These are phyloP conservation scores for Catocala fraxini DNA, from an alignment of 2,888 invertebrate genomes.

Conservation along the genomic window DNA sequence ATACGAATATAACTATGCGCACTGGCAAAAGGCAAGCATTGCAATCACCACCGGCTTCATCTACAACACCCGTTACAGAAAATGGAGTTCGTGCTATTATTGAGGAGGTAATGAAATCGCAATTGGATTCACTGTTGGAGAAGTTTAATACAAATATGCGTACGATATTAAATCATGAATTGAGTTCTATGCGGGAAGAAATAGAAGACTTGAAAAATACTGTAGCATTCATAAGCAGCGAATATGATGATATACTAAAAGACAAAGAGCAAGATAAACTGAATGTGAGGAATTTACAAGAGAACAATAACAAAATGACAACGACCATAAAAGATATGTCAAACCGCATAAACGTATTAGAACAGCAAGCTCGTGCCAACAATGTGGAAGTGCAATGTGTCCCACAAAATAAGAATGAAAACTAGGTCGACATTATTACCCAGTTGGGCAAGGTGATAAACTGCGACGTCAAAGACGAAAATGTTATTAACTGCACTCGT, in stretches of 20 bases:
- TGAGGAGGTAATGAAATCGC: not conserved
- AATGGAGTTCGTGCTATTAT: not conserved
- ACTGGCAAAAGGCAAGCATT: conserved; percentile 5
- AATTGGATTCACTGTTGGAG: not conserved
- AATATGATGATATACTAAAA: conserved; percentile 6
- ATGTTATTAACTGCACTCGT: conserved; percentile 4
- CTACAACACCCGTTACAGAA: not conserved
- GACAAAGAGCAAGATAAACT: not conserved
- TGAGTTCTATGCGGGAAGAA: not conserved
- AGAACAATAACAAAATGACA: not conserved
- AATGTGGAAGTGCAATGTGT: too few species aligned
- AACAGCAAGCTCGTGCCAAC: conserved; percentile 1
- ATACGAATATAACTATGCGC: conserved; percentile 5
- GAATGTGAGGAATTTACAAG: not conserved
- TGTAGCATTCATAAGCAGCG: not conserved
- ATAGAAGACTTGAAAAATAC: not conserved
- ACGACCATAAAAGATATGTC: conserved; percentile 3
- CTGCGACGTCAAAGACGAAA: too few species aligned
- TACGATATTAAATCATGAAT: not conserved
- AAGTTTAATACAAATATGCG: not conserved
- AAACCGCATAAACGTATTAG: not conserved
- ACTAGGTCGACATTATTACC: not conserved
- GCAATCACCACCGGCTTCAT: conserved; percentile 1
- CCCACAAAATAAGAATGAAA: too few species aligned
- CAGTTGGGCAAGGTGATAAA: too few species aligned